Percentiles rank a stretch among this genome's conserved stretches.
phyloP scores from a whole-genome alignment of 2,888 invertebrate species.

The Mimachlamys varia region DNA sequence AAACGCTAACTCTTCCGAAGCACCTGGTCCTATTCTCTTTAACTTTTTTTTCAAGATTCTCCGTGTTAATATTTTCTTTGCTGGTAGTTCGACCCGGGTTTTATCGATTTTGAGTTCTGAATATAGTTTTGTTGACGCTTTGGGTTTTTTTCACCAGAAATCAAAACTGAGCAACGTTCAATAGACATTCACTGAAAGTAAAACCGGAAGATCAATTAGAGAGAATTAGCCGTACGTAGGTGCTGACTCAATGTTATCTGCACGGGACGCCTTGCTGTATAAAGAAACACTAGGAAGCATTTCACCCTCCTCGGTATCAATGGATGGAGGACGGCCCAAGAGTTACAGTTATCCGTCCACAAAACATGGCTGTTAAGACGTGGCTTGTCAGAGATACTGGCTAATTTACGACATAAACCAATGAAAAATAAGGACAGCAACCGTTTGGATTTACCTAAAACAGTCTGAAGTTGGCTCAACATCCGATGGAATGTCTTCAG shows the following conservation, averaged over 20 bases:
- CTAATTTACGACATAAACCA: constrained; percentile 12
- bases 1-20: no score
- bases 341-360: background rate
- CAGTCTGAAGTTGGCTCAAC: background rate
- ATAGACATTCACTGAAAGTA: no score
- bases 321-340: background rate
- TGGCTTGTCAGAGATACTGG: background rate
- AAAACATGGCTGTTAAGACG: background rate
- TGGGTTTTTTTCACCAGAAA: no score
- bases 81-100: no score
- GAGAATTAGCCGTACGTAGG: background rate
- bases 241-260: background rate
- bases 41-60: no score
- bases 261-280: background rate
- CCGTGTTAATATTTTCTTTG: no score
- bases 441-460: background rate
- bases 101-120: no score
- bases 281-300: background rate
- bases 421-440: background rate
- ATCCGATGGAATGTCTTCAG: background rate
- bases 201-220: no score
- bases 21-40: no score
- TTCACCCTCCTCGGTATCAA: background rate
- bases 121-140: no score
- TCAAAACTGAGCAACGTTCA: no score